Base-by-base conservation (phyloP, 2,888 invertebrate genomes). In the Noctua janthe region DNA sequence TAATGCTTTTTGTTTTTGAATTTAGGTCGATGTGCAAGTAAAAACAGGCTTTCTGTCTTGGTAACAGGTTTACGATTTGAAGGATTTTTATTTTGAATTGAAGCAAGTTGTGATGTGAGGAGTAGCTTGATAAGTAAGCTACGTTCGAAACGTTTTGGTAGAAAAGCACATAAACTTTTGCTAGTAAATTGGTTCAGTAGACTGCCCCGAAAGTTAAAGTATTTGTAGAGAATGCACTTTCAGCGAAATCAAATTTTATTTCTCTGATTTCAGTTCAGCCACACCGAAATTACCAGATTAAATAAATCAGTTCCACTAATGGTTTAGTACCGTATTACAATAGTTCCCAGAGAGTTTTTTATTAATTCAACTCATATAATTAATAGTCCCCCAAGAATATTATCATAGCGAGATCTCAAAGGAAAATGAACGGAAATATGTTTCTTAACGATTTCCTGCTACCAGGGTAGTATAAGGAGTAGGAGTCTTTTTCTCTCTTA, bases 391-490 rank as follows among this genome's bases (percentile, higher is more conserved):
- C 17, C 7, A 73, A 59, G 43, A 56, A 62, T 29, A 66, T 77
- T 83, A 86, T 81, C 79, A 62, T 54, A 69, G 39, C 17, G 54
- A 74, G 66, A 79, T 76, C 79, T 81, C 87, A 88, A 86, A 89
- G 88, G 78, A 84, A 87, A 90, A 85, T 82, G 82, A 84, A 84
- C 74, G 89, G 90, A 90, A 90, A 88, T 88, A 82, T 84, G 85
- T 84, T 87, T 82, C 85, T 77, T 88, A 88, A 89, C 71, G 84
- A 90, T 85, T 88, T 90, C 88, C 89, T 74, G 72, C 66, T 84
- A 86, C 83, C 76, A 89, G 88, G 78, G 59, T 2, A 72, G 39
- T 66, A 83, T 84, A 82, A 88, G 87, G 11, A 67, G 74, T 76
- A 59, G 71, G 76, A 84, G 81, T 54, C 74, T 82, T 80, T 82